Evolutionary conservation across 2,113 vertebrate genomes (phyloP).

Genomic region (Apus apus): DNA sequence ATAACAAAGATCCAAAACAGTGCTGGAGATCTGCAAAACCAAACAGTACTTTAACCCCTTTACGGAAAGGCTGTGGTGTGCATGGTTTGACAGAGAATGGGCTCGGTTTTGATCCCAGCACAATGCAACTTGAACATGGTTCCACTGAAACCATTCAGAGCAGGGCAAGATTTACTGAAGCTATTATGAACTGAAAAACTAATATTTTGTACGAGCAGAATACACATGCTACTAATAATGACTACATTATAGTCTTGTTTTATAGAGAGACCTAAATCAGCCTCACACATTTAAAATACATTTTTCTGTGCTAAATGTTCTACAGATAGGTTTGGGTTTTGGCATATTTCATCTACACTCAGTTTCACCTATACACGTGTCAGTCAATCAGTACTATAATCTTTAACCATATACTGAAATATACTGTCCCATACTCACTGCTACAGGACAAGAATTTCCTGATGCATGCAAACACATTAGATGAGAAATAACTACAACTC

Average conservation of each 20-base stretch:
- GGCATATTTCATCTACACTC: background rate
- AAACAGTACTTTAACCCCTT: background rate
- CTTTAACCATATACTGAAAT: background rate
- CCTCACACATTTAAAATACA: background rate
- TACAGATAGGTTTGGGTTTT: background rate
- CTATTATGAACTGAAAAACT: background rate
- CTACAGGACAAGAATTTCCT: background rate
- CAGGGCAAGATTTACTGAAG: background rate
- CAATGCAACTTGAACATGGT: background rate
- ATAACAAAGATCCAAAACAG: conserved; percentile 72
- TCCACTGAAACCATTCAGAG: background rate
- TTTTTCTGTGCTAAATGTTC: background rate
- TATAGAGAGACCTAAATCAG: background rate
- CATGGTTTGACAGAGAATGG: background rate
- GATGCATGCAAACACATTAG: background rate
- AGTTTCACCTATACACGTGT: background rate
- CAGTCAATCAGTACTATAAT: background rate
- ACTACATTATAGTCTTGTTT: background rate
- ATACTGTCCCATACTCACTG: background rate
- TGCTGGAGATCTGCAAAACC: conserved; percentile 61
- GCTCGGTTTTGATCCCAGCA: background rate
- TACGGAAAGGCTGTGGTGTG: background rate
- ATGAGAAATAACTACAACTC: background rate
- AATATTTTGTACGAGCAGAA: background rate
- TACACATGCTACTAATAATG: background rate